Evolutionary conservation across 2,113 vertebrate genomes (phyloP).

Genomic region (Sceloporus undulatus): DNA sequence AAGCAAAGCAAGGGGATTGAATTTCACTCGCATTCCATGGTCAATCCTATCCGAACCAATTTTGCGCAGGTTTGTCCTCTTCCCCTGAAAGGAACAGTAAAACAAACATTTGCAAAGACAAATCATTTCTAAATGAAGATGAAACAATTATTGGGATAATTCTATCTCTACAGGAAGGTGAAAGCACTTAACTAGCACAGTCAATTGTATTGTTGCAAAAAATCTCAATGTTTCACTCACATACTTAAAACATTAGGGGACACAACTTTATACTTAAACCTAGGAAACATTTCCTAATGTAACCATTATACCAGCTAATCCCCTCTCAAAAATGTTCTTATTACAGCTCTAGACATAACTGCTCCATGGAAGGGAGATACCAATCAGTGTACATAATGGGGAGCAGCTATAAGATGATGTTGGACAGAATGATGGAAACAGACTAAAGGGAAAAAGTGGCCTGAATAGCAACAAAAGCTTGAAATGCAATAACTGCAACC

Average conservation of each 20-base stretch:
- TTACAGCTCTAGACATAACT: background rate
- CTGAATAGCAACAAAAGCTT: background rate
- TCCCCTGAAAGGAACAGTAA: constrained; percentile 81
- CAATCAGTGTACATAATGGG: background rate
- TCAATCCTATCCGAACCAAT: constrained; percentile 90
- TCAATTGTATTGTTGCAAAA: background rate
- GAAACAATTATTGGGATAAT: background rate
- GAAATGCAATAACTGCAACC: background rate
- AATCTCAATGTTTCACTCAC: background rate
- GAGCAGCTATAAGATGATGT: background rate
- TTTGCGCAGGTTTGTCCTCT: constrained; percentile 96
- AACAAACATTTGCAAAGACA: background rate
- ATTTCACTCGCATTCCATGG: constrained; percentile 95
- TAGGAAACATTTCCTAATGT: background rate
- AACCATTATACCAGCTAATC: background rate
- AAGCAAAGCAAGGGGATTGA: constrained; percentile 95
- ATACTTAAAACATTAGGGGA: background rate
- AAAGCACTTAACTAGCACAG: background rate
- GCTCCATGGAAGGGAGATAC: background rate
- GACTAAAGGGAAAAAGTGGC: background rate
- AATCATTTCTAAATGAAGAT: background rate
- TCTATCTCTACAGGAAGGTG: background rate
- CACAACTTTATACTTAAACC: background rate
- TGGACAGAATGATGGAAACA: background rate
- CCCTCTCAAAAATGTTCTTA: background rate